These are phyloP conservation scores for Phataginus tetradactyla DNA, from an alignment of 2,797 vertebrate species.

Conservation along the genomic window DNA sequence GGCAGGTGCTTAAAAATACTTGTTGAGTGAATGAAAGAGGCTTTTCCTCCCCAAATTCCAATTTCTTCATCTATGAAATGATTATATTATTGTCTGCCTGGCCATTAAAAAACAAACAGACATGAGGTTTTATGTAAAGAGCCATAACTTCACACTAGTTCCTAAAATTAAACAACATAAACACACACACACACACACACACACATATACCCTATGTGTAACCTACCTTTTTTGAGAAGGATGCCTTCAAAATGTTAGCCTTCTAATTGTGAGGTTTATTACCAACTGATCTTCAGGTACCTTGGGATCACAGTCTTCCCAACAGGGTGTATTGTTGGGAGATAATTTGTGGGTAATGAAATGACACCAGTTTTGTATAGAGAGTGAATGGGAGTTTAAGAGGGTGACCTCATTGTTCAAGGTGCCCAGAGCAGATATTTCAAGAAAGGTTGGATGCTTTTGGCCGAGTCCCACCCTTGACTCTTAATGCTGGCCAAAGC, in stretches of 20 bases:
- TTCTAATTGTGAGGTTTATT: not conserved
- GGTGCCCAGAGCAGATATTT: constrained; percentile 37
- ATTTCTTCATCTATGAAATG: not conserved
- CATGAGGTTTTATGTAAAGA: not conserved
- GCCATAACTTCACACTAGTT: not conserved
- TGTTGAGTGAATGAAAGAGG: not conserved
- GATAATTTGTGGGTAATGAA: not conserved
- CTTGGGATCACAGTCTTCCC: not conserved
- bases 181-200: not conserved
- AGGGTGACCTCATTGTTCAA: not conserved
- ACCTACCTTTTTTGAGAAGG: not conserved
- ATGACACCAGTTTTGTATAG: not conserved
- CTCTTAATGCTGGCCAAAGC: not conserved
- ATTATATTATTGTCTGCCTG: not conserved
- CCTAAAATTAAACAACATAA: not conserved
- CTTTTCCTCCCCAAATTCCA: not conserved
- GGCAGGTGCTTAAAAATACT: not conserved
- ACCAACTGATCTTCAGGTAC: not conserved
- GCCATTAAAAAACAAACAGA: not conserved
- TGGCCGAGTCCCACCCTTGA: not conserved
- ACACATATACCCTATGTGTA: not conserved
- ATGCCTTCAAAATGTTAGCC: not conserved
- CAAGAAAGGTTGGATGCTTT: constrained; percentile 51
- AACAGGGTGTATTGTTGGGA: not conserved
- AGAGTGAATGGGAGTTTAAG: constrained; percentile 27